These are phyloP conservation scores for Acrobasis repandana DNA, from an alignment of 2,888 invertebrate genomes.

Conservation along the genomic window DNA sequence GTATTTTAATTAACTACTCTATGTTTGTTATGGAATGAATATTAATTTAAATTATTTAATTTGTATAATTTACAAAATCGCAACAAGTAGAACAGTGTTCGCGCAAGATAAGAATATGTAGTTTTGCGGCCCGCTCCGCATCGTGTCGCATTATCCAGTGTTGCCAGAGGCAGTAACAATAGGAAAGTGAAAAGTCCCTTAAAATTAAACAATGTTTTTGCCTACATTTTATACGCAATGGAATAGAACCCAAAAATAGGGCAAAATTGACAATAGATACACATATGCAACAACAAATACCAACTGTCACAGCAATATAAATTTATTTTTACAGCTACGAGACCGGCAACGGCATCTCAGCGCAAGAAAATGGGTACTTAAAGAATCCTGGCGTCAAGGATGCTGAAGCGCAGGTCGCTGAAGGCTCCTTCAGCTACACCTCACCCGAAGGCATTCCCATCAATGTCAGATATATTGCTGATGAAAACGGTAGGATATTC, in stretches of 20 bases:
- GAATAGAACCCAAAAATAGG: too few relatives aligned
- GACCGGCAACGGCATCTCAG: slow-evolving; percentile 88
- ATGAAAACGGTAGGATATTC: slow-evolving; percentile 84
- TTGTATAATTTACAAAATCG: too few relatives aligned
- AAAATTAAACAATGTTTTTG: not conserved
- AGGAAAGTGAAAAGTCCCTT: not conserved
- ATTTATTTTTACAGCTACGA: slow-evolving; percentile 81
- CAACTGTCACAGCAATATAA: too few relatives aligned
- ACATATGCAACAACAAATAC: too few relatives aligned
- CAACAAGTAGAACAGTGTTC: too few relatives aligned
- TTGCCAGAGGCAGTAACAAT: too few relatives aligned
- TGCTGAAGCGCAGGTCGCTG: slow-evolving; percentile 85
- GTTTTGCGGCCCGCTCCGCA: too few relatives aligned
- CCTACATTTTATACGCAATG: not conserved
- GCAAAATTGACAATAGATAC: not conserved
- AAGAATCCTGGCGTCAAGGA: slow-evolving; percentile 87
- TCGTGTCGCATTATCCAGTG: too few relatives aligned
- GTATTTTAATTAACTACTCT: too few relatives aligned
- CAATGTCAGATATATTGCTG: slow-evolving; percentile 86
- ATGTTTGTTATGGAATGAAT: too few relatives aligned
- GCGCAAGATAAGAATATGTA: too few relatives aligned
- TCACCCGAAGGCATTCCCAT: slow-evolving; percentile 88
- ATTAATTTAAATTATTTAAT: too few relatives aligned
- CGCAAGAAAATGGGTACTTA: slow-evolving; percentile 87
- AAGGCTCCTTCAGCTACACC: slow-evolving; percentile 87